phyloP scores from a whole-genome alignment of 2,113 vertebrate species.

The Gobio gobio region DNA sequence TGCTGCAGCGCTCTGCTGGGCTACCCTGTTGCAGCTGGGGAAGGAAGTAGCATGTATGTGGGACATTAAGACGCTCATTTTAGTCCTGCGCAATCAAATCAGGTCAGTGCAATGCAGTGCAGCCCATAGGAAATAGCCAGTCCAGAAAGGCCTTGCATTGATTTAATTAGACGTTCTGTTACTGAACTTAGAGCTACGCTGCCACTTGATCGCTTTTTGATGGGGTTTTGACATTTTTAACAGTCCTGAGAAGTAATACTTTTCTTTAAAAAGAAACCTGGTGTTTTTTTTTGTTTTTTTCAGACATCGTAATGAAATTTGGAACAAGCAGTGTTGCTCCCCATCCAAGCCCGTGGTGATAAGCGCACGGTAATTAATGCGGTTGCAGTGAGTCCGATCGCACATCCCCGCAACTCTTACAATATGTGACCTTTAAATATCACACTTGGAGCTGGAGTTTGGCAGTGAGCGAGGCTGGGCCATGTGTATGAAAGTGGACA shows the following conservation, averaged over 20 bases:
- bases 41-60: conserved; percentile 67
- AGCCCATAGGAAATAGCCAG: conserved; percentile 71
- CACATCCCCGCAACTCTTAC: conserved; percentile 40
- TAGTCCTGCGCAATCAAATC: conserved; percentile 74
- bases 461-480: conserved; percentile 35
- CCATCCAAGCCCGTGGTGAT: conserved; percentile 46
- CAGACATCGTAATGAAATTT: conserved; percentile 3
- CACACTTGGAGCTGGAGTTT: conserved; percentile 35
- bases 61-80: conserved; percentile 75
- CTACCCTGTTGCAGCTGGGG: conserved; percentile 32
- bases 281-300: neutral
- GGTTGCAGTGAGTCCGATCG: conserved; percentile 35
- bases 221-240: conserved; percentile 63
- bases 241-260: conserved; percentile 54
- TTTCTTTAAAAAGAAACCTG: conserved; percentile 64
- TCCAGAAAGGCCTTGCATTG: conserved; percentile 73
- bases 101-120: conserved; percentile 74
- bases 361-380: conserved; percentile 56
- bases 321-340: conserved; percentile 55
- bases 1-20: neutral
- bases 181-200: conserved; percentile 69
- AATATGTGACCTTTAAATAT: conserved; percentile 62
- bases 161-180: conserved; percentile 75
- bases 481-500: conserved; percentile 52
- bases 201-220: conserved; percentile 68